Evolutionary conservation across 2,113 vertebrate genomes (phyloP), one percentile per base, ranked within the genome.

Genomic region (Monopterus albus): DNA sequence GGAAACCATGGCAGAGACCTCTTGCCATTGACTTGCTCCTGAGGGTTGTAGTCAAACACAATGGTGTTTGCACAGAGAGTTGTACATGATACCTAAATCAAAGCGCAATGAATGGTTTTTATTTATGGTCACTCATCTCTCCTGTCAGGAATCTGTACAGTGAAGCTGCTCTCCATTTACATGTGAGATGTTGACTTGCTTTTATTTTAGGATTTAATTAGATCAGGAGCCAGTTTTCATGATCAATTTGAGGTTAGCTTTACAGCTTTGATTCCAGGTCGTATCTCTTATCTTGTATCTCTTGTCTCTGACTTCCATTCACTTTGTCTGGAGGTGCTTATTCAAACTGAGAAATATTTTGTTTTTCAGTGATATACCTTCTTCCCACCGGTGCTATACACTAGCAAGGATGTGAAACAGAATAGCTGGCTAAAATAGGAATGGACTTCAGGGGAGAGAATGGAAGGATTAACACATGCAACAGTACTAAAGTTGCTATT

Each of bases 1-100:
- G 18, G 57, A 63, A 69, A 55, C 61, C 65, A 40, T 50, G 43
- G 43, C 17, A 72, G 68, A 67, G 68, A 55, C 26, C 50, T 61
- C 39, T 59, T 53, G 31, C 67, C 33, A 20, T 55, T 42, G 40
- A 56, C 50, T 7, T 35, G 47, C 49, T 78, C 25, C 70, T 75
- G 36, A 74, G 33, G 66, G 36, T 53, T 75, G 28, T 63, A 29
- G 63, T 76, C 73, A 80, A 78, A 79, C 79, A 73, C 65, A 61
- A 33, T 10, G 12, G 8, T 83, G 74, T 86, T 90, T 86, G 72
- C 39, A 79, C 49, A 52, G 52, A 42, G 5, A 36, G 62, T 39
- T 75, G 76, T 88, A 83, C 25, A 57, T 76, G 61, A 76, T 82
- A 82, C 55, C 50, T 65, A 63, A 83, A 82, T 80, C 81, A 85